These are phyloP conservation scores for Plecturocebus donacophilus DNA, from an alignment of 2,113 vertebrate species.

Conservation along the genomic window DNA sequence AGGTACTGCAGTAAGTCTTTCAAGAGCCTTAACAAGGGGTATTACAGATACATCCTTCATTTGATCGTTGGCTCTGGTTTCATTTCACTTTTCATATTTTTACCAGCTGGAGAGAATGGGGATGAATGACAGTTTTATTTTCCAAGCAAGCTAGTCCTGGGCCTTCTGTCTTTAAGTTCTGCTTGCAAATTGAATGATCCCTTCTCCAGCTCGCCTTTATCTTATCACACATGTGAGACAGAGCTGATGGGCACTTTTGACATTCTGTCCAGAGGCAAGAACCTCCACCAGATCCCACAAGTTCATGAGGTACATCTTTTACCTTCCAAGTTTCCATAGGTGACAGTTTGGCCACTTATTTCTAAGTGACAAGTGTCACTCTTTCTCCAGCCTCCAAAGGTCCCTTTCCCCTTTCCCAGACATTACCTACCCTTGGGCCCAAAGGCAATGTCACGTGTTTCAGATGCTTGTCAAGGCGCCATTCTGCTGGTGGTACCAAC, in stretches of 20 bases:
- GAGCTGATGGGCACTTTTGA: rapidly evolving
- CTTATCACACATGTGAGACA: rapidly evolving
- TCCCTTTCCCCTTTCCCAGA: no score
- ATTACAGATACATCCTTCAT: background rate
- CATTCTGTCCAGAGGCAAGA: background rate
- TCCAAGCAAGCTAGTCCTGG: background rate
- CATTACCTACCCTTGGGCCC: rapidly evolving
- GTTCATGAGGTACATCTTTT: rapidly evolving
- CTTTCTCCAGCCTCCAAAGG: background rate
- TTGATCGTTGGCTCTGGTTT: background rate
- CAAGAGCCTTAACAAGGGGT: background rate
- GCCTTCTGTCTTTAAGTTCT: background rate
- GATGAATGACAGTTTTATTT: background rate
- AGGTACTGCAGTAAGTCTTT: background rate
- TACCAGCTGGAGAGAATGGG: background rate
- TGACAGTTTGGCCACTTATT: background rate
- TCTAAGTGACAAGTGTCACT: background rate
- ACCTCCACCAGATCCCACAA: rapidly evolving
- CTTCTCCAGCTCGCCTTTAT: no score
- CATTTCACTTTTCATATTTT: background rate
- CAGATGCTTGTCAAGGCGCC: rapidly evolving
- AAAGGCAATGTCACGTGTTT: rapidly evolving
- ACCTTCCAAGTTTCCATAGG: no score
- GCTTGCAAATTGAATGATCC: rapidly evolving
- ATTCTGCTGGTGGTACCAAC: rapidly evolving